These are phyloP conservation scores for Dissostichus mawsoni DNA, from an alignment of 2,113 vertebrate species.

Conservation along the genomic window DNA sequence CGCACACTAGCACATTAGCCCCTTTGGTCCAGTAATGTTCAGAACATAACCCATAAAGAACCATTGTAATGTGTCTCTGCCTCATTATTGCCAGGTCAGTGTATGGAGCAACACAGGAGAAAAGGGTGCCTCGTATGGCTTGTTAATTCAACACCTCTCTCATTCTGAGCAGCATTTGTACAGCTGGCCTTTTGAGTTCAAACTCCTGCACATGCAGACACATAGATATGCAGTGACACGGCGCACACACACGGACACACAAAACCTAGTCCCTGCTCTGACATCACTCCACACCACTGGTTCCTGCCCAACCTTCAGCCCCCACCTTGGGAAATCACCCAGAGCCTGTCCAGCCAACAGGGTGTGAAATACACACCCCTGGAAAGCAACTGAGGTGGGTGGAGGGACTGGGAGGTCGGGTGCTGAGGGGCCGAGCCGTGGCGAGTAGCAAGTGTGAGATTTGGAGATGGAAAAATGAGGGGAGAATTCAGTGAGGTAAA, in stretches of 20 bases:
- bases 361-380: slow-evolving; percentile 78
- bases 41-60: slow-evolving; percentile 72
- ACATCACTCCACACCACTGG: slow-evolving; percentile 78
- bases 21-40: slow-evolving; percentile 70
- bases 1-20: slow-evolving; percentile 62
- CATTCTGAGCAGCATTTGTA: slow-evolving; percentile 70
- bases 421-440: slow-evolving; percentile 53
- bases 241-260: slow-evolving; percentile 48
- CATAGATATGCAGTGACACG: slow-evolving; percentile 52
- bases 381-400: slow-evolving; percentile 62
- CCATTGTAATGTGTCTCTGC: slow-evolving; percentile 64
- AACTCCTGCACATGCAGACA: slow-evolving; percentile 59
- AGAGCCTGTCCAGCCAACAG: slow-evolving; percentile 72
- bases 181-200: slow-evolving; percentile 77
- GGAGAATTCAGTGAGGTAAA: slow-evolving; percentile 54
- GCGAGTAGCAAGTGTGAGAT: slow-evolving; percentile 58
- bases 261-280: slow-evolving; percentile 56
- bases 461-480: slow-evolving; percentile 56
- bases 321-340: slow-evolving; percentile 81
- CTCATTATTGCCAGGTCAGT: slow-evolving; percentile 76
- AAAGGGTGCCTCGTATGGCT: slow-evolving; percentile 53
- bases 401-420: slow-evolving; percentile 41
- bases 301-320: slow-evolving; percentile 67
- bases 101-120: slow-evolving; percentile 60
- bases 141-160: slow-evolving; percentile 79